Conservation (phyloP, 2,888 invertebrate genomes). For the Lochmaea crataegi region DNA sequence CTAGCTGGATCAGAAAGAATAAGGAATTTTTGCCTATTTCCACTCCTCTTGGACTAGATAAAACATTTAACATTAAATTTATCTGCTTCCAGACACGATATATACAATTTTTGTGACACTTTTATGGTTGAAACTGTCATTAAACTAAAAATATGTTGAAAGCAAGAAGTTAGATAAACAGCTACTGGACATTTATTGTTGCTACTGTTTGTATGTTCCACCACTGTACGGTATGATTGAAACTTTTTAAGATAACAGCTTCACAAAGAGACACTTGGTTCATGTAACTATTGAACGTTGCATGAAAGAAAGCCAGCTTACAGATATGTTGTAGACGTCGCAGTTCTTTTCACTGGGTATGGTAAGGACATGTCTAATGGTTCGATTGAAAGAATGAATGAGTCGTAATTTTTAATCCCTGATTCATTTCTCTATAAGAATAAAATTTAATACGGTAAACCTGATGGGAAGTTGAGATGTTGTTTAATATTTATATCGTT, state of each 20-base stretch:
- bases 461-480: conserved; percentile 5
- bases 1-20: too few relatives aligned
- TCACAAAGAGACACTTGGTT: conserved; percentile 28
- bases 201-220: background rate
- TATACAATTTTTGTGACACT: too few relatives aligned
- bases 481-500: too few relatives aligned
- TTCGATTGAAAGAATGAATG: conserved; percentile 25
- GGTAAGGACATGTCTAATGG: conserved; percentile 25
- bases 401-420: conserved; percentile 29
- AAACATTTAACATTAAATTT: too few relatives aligned
- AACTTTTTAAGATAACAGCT: conserved; percentile 24
- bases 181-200: too few relatives aligned
- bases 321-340: conserved; percentile 32
- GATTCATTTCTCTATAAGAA: conserved; percentile 13
- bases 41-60: too few relatives aligned
- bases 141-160: too few relatives aligned
- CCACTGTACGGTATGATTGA: conserved; percentile 22
- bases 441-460: conserved; percentile 14
- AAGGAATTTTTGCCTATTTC: too few relatives aligned
- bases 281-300: conserved; percentile 29
- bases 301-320: conserved; percentile 31
- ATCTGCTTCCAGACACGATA: too few relatives aligned
- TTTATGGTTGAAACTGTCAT: too few relatives aligned
- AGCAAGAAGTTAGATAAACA: too few relatives aligned
- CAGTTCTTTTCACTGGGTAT: conserved; percentile 28